Base-by-base conservation (phyloP, 53 echinoderm and acorn worm genomes). In the Actinopyga echinites region DNA sequence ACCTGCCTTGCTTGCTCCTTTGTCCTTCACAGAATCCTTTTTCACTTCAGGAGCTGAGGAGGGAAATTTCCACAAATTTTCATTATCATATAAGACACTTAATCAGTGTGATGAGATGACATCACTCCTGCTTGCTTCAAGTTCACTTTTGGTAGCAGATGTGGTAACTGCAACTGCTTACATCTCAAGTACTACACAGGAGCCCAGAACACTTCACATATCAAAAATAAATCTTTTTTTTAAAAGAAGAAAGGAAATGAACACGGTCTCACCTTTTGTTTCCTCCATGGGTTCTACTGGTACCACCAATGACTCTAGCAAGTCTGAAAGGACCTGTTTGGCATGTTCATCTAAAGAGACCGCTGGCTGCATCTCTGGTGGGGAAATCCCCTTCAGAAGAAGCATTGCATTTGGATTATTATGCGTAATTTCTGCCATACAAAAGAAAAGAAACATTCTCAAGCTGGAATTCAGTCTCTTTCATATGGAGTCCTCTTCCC, bases 391-490 rank as follows among this genome's bases (percentile, higher is more conserved):
- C 58, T 93, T 96, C 64, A 96, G 83, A 7, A 96, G 87, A 69
- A 91, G 96, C 24, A 93, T 85, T 23, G 93, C 91, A 86, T 93
- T 96, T 54, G 96, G 96, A 20, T 91, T 91, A 2, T 89, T 91
- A 8, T 91, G 87, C 31, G 89, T 87, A 23, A 93, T 87, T 85
- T 93, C 93, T n/a, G 89, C 88, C 54, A 6, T 5, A 28, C 13
- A 6, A 28, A n/a, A 3, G 6, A 63, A 55, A n/a, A 17, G 3
- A 15, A 49, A 13, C 0, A 15, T 1, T 17, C 49, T 15, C 13
- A 11, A 9, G 4, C 44, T 44, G 44, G 8, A 44, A 44, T 44
- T 44, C 12, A 9, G 12, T 6, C 8, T 44, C 44, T 44, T 44
- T 44, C 4, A 49, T 0, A 15, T 15, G 49, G 3, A 49, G n/a